phyloP scores from a whole-genome alignment of 2,797 vertebrate species.

The Bryconaethiops microstoma region DNA sequence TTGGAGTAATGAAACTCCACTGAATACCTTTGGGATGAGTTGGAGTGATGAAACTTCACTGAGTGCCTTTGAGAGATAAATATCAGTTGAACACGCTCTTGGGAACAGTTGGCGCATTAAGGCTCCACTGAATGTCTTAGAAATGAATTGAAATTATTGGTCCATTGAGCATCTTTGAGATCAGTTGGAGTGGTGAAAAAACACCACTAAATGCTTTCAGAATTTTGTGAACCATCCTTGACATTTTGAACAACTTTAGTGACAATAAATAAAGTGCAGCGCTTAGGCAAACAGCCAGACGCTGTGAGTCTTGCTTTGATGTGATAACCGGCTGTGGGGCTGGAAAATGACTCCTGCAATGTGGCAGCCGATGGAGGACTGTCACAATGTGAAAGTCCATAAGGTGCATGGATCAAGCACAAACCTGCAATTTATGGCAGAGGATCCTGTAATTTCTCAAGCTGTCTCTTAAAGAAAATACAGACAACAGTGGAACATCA shows the following conservation, averaged over 20 bases:
- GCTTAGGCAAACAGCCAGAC: not conserved
- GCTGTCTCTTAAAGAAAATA: not conserved
- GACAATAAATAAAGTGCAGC: not conserved
- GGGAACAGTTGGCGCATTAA: not conserved
- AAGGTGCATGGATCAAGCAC: not conserved
- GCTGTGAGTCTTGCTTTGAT: not conserved
- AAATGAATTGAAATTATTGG: not conserved
- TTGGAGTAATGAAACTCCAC: too few relatives aligned
- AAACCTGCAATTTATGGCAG: not conserved
- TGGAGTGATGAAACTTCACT: too few relatives aligned
- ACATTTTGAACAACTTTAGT: not conserved
- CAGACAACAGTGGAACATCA: not conserved
- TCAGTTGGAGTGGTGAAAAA: not conserved
- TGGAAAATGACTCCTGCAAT: not conserved
- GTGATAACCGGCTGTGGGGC: not conserved
- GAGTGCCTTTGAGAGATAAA: too few relatives aligned
- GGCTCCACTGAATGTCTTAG: not conserved
- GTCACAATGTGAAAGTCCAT: not conserved
- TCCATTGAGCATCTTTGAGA: not conserved
- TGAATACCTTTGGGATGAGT: too few relatives aligned
- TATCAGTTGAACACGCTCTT: too few relatives aligned
- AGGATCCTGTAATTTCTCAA: not conserved
- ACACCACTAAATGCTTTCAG: too few relatives aligned
- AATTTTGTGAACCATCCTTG: not conserved
- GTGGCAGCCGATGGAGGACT: not conserved